Conservation (phyloP, 1,140 invertebrate genomes). For the Papilio machaon region DNA sequence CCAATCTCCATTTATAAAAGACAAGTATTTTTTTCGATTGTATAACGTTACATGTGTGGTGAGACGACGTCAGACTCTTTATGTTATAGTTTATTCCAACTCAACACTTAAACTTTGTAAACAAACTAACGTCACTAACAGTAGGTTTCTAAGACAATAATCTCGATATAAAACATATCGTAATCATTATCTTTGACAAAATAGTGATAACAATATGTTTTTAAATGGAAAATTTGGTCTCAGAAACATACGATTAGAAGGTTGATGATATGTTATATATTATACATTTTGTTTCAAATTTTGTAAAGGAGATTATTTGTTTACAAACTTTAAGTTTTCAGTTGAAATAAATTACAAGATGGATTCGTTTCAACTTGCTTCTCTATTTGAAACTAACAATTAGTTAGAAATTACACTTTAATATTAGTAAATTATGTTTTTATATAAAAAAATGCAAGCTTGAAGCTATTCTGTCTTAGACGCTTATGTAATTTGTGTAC, state of each 20-base stretch:
- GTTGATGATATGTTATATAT: no score
- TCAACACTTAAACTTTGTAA: neutral
- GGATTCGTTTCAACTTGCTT: conserved; percentile 67
- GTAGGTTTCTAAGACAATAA: no score
- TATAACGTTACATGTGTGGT: conserved; percentile 81
- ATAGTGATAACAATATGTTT: no score
- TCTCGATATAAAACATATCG: no score
- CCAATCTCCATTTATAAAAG: conserved; percentile 60
- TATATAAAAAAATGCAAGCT: conserved; percentile 53
- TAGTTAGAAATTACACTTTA: conserved; percentile 31
- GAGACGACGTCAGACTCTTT: conserved; percentile 78
- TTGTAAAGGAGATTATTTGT: neutral
- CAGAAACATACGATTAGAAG: neutral
- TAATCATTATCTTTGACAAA: no score
- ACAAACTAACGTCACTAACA: neutral
- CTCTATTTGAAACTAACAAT: conserved; percentile 28
- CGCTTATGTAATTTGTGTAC: conserved; percentile 57
- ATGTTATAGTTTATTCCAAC: conserved; percentile 29
- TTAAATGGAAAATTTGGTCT: no score
- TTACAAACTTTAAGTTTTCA: neutral
- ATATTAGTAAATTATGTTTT: conserved; percentile 39
- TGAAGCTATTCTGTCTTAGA: conserved; percentile 65
- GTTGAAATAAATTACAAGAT: conserved; percentile 47
- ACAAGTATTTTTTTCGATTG: conserved; percentile 58
- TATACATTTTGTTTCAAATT: neutral